A percentile compares a stretch with the other conserved stretches of the same genome.
Evolutionary conservation across 37 sponge, comb jelly and placozoan species (phyloP).

Genomic region (Halichondria panicea): DNA sequence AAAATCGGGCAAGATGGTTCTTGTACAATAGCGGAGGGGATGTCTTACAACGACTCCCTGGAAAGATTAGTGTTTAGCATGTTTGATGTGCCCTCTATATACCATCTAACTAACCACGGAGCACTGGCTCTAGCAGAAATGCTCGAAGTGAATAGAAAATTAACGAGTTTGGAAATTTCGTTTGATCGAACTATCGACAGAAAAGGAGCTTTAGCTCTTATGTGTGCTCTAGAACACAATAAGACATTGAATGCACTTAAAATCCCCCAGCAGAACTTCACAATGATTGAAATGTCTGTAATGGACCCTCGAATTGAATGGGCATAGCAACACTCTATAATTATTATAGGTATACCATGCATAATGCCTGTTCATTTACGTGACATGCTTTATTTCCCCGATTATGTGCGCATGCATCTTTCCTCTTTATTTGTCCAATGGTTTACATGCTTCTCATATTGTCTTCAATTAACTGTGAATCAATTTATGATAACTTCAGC

Average conservation of each 20-base stretch:
- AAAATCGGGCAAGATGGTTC: conserved; percentile 8
- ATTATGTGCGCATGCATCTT: no score
- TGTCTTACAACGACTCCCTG: conserved; percentile 4
- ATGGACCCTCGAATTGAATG: conserved; percentile 5
- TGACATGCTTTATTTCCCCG: no score
- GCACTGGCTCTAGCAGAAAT: conserved; percentile 20
- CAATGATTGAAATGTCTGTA: background rate
- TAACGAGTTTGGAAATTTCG: conserved; percentile 8
- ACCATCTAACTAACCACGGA: background rate
- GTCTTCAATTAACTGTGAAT: no score
- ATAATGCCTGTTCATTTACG: no score
- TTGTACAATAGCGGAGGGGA: background rate
- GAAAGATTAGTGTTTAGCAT: conserved; percentile 10
- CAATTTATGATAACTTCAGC: no score
- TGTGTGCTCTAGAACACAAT: conserved; percentile 2
- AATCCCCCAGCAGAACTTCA: conserved; percentile 23
- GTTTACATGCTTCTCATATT: no score
- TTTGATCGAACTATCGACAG: conserved; percentile 14
- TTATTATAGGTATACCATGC: no score
- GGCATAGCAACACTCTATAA: background rate
- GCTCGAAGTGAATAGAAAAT: conserved; percentile 8
- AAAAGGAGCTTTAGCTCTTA: background rate
- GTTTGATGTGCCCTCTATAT: conserved; percentile 22
- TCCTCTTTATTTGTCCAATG: no score
- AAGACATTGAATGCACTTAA: conserved; percentile 2